These are phyloP conservation scores for Neogobius melanostomus DNA, from an alignment of 2,113 vertebrate species.

Conservation along the genomic window DNA sequence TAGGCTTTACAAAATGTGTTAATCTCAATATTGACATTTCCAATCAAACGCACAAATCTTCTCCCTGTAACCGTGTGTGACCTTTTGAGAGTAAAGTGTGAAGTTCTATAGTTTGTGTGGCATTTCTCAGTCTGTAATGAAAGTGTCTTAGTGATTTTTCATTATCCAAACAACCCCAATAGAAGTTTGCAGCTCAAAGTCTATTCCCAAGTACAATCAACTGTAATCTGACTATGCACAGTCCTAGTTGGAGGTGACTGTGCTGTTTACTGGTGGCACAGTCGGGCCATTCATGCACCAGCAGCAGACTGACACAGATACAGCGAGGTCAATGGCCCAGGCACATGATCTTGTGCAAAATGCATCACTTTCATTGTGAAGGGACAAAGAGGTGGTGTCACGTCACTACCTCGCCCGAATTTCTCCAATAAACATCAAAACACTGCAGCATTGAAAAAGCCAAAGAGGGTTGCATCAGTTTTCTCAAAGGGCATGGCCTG, in stretches of 20 bases:
- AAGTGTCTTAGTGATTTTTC: constrained; percentile 18
- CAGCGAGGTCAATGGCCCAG: constrained; percentile 30
- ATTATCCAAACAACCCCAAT: neutral
- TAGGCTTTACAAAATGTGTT: neutral
- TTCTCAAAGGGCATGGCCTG: neutral
- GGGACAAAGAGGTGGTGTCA: constrained; percentile 35
- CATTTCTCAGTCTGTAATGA: constrained; percentile 42
- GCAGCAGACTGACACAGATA: constrained; percentile 1
- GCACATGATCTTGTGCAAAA: constrained; percentile 38
- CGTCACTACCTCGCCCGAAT: constrained; percentile 8
- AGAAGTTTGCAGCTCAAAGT: neutral
- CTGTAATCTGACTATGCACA: neutral
- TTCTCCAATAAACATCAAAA: constrained; percentile 25
- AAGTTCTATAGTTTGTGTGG: constrained; percentile 34
- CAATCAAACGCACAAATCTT: neutral
- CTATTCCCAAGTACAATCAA: neutral
- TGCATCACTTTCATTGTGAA: constrained; percentile 19
- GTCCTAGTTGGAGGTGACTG: neutral
- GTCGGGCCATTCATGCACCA: neutral
- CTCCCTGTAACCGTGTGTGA: neutral
- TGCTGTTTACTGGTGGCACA: neutral
- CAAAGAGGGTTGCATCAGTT: neutral
- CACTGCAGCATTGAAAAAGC: neutral
- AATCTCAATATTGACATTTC: neutral
- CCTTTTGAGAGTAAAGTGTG: constrained; percentile 16